Evolutionary conservation across 2,797 vertebrate species (phyloP).

Genomic region (Mormyrus proboscirostris): DNA sequence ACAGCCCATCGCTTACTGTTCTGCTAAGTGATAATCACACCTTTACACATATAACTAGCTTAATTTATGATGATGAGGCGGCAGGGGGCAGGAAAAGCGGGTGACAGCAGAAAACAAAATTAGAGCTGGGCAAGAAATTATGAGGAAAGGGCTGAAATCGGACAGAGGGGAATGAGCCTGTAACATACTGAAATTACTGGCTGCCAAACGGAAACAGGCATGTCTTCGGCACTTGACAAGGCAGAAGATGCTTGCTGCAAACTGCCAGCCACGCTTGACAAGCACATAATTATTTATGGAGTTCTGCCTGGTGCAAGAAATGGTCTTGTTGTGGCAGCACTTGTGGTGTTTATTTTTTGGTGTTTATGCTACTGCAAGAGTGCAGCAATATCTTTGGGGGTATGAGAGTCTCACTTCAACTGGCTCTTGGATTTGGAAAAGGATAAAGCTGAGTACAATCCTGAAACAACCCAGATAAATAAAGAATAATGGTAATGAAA

Average conservation of each 20-base stretch:
- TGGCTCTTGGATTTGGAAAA: not conserved
- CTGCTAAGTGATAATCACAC: constrained; percentile 30
- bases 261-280: constrained; percentile 4
- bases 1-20: not conserved
- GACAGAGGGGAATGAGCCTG: constrained; percentile 25
- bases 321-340: not conserved
- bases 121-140: constrained; percentile 33
- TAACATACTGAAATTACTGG: not conserved
- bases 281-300: constrained; percentile 19
- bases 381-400: not conserved
- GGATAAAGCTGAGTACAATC: not conserved
- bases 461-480: not conserved
- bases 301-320: constrained; percentile 1
- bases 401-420: not conserved
- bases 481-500: not conserved
- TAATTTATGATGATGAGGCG: constrained; percentile 45
- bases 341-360: not conserved
- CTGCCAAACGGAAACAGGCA: constrained; percentile 1
- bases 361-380: not conserved
- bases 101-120: constrained; percentile 31
- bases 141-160: constrained; percentile 41
- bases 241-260: not conserved
- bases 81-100: constrained; percentile 34
- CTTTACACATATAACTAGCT: constrained; percentile 17
- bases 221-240: constrained; percentile 6